These are phyloP conservation scores for Metalampra italica DNA, from an alignment of 2,888 invertebrate species.

Conservation along the genomic window DNA sequence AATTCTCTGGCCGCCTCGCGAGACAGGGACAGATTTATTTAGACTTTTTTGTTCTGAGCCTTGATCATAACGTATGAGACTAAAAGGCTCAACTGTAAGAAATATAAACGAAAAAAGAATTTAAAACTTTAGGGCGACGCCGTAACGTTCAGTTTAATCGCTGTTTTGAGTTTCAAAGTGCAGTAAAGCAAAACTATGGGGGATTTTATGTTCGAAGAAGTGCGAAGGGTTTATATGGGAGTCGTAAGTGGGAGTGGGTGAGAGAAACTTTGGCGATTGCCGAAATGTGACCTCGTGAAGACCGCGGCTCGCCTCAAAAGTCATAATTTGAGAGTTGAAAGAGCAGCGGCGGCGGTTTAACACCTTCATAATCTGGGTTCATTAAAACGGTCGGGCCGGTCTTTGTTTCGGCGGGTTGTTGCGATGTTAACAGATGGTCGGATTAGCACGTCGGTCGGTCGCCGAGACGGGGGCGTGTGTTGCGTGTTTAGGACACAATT, in stretches of 20 bases:
- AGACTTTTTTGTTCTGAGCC: constrained; percentile 59
- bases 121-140: constrained; percentile 40
- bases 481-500: constrained; percentile 26
- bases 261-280: constrained; percentile 57
- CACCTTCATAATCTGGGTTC: constrained; percentile 77
- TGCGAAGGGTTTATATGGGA: constrained; percentile 53
- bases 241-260: constrained; percentile 44
- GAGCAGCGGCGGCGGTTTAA: constrained; percentile 68
- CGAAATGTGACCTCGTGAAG: constrained; percentile 69
- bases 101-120: constrained; percentile 33
- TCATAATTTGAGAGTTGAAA: constrained; percentile 76
- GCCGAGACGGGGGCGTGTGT: constrained; percentile 38
- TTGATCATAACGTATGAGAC: constrained; percentile 72
- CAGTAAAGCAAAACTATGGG: constrained; percentile 45
- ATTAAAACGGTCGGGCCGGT: constrained; percentile 69
- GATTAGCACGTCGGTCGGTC: constrained; percentile 65
- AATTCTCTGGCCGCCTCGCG: constrained; percentile 61
- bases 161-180: constrained; percentile 25
- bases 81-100: constrained; percentile 55
- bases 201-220: constrained; percentile 56
- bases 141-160: constrained; percentile 49
- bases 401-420: constrained; percentile 77
- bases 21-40: constrained; percentile 71
- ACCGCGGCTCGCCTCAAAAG: constrained; percentile 58
- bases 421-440: constrained; percentile 70